A percentile compares a stretch with the other conserved stretches of the same genome.
These are phyloP conservation scores for Drosophila burlai DNA, from an alignment of 1,140 invertebrate genomes.

Conservation along the genomic window DNA sequence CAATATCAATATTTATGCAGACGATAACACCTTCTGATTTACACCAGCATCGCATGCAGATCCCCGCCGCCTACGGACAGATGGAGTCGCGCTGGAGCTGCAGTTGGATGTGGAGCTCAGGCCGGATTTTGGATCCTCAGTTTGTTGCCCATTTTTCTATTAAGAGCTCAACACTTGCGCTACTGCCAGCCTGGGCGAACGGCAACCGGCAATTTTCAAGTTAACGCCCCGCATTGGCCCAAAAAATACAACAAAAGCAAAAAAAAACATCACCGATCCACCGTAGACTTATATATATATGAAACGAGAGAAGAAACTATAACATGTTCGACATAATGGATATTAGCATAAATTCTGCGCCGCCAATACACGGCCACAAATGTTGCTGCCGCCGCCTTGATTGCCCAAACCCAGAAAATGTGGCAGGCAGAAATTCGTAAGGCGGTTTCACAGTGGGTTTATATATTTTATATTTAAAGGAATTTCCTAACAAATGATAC, in stretches of 20 bases:
- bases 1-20: constrained; percentile 84
- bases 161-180: constrained; percentile 83
- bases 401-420: constrained; percentile 73
- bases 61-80: constrained; percentile 55
- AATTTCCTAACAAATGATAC: background rate
- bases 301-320: constrained; percentile 66
- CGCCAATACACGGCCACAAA: constrained; percentile 59
- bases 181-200: constrained; percentile 66
- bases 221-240: constrained; percentile 73
- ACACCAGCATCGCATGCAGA: constrained; percentile 79
- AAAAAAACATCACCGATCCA: background rate
- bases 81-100: constrained; percentile 16
- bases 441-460: constrained; percentile 25
- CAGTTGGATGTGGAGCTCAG: background rate
- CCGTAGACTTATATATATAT: constrained; percentile 13
- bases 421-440: constrained; percentile 66
- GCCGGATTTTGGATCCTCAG: constrained; percentile 14
- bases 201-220: constrained; percentile 76
- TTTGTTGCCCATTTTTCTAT: constrained; percentile 69
- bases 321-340: constrained; percentile 83
- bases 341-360: constrained; percentile 82
- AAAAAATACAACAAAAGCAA: constrained; percentile 32
- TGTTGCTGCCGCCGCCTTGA: constrained; percentile 68
- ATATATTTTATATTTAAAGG: background rate
- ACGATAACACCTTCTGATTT: constrained; percentile 84